Evolutionary conservation across 2,113 vertebrate genomes (phyloP).

Genomic region (Thermophis baileyi): DNA sequence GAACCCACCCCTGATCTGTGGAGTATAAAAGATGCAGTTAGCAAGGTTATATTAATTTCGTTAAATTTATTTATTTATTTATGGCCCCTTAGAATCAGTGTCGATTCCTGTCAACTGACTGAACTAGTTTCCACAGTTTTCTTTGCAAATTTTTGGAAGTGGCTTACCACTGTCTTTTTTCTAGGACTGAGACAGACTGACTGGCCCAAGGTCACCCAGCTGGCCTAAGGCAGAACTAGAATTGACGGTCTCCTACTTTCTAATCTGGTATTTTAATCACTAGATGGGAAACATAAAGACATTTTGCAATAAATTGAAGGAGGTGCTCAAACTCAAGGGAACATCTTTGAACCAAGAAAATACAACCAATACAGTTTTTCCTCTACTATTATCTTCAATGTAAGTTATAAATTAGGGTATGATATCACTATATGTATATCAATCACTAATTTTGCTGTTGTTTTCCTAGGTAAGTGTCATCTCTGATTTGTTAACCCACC

Average conservation of each 20-base stretch:
- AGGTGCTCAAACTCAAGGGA: conserved; percentile 43
- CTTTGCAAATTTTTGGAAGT: not conserved
- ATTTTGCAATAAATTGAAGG: conserved; percentile 52
- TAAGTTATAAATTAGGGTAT: conserved; percentile 31
- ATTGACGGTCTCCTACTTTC: not conserved
- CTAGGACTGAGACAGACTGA: not conserved
- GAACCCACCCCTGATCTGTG: too few species aligned
- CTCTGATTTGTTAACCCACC: conserved; percentile 3
- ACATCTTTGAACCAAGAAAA: conserved; percentile 48
- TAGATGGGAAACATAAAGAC: conserved; percentile 56
- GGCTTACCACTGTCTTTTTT: not conserved
- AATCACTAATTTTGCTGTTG: conserved; percentile 8
- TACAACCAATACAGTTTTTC: conserved; percentile 31
- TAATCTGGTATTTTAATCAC: conserved; percentile 16
- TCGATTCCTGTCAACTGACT: not conserved
- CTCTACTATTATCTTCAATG: conserved; percentile 43
- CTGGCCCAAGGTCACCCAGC: not conserved
- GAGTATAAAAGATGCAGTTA: conserved; percentile 30
- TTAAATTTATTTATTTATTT: conserved; percentile 9
- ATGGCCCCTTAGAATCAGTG: not conserved
- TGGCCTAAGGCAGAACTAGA: not conserved
- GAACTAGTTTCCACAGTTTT: not conserved
- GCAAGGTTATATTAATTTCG: conserved; percentile 53
- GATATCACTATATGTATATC: conserved; percentile 34
- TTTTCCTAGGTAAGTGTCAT: conserved; percentile 12